A percentile compares a stretch with the other conserved stretches of the same genome.
phyloP scores from a whole-genome alignment of 2,888 invertebrate genomes.

The Nomada ferruginata region DNA sequence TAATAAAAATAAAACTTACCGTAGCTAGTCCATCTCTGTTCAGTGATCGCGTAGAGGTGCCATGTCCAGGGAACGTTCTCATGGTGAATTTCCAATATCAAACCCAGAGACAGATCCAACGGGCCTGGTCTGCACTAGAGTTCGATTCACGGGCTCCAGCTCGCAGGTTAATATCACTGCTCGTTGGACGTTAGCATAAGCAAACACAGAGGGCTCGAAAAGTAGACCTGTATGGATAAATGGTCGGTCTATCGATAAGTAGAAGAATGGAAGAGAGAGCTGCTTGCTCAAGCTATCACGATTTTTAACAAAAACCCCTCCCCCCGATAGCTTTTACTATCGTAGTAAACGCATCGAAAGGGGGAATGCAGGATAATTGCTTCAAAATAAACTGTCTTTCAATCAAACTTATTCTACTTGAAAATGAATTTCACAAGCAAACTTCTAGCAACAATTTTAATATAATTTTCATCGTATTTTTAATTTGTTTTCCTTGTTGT shows the following conservation, averaged over 20 bases:
- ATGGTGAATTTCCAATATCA: constrained; percentile 69
- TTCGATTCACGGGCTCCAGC: constrained; percentile 57
- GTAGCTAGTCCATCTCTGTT: constrained; percentile 33
- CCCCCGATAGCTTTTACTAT: neutral
- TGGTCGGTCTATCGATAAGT: constrained; percentile 37
- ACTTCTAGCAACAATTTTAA: neutral
- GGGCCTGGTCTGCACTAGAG: constrained; percentile 34
- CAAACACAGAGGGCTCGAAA: constrained; percentile 71
- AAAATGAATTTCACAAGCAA: neutral
- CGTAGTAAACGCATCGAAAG: neutral
- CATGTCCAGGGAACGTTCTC: constrained; percentile 65
- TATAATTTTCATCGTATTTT: neutral
- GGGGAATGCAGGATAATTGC: neutral
- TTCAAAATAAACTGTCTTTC: constrained; percentile 1
- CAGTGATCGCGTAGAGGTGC: constrained; percentile 60
- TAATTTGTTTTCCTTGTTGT: neutral
- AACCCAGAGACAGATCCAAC: constrained; percentile 54
- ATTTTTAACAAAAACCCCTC: constrained; percentile 22
- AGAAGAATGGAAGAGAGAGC: constrained; percentile 42
- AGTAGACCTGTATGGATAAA: constrained; percentile 39
- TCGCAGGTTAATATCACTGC: constrained; percentile 76
- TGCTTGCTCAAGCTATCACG: constrained; percentile 35
- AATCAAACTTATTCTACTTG: too few relatives aligned
- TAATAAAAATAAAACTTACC: constrained; percentile 51
- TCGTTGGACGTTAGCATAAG: constrained; percentile 79